phyloP scores from a whole-genome alignment of 2,888 invertebrate genomes.

The Patella ulyssiponensis region DNA sequence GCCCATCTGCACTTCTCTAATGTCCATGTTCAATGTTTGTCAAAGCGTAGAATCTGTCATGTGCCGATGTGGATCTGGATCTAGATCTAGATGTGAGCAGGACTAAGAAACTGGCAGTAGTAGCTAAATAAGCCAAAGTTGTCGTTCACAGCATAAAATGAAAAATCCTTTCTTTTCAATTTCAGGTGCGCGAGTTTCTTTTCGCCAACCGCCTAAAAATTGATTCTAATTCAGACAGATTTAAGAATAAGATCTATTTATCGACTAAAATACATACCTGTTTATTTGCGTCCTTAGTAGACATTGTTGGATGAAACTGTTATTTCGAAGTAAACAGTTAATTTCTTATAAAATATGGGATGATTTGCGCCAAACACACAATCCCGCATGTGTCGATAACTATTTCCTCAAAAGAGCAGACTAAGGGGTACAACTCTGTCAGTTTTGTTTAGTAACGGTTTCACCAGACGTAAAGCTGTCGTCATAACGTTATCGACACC shows the following conservation, averaged over 20 bases:
- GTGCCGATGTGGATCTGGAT: too few relatives aligned
- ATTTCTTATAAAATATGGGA: not conserved
- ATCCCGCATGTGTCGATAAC: not conserved
- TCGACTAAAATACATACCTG: not conserved
- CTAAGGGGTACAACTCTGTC: not conserved
- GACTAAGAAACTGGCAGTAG: too few relatives aligned
- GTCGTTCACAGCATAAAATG: too few relatives aligned
- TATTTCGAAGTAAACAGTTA: not conserved
- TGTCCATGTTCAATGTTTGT: too few relatives aligned
- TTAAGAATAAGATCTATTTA: not conserved
- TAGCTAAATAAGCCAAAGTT: too few relatives aligned
- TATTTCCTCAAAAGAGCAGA: not conserved
- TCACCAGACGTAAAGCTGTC: not conserved
- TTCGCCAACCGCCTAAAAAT: too few relatives aligned
- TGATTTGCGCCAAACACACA: not conserved
- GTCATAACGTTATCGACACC: not conserved
- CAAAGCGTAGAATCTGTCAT: too few relatives aligned
- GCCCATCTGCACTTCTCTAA: too few relatives aligned
- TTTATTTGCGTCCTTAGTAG: not conserved
- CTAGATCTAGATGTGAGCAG: too few relatives aligned
- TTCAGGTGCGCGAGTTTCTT: too few relatives aligned
- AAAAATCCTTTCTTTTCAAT: too few relatives aligned
- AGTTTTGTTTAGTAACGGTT: not conserved
- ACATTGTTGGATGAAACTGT: not conserved
- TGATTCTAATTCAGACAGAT: conserved; percentile 5